phyloP scores from a whole-genome alignment of 1,140 invertebrate genomes.

The Drosophila parabipectinata region DNA sequence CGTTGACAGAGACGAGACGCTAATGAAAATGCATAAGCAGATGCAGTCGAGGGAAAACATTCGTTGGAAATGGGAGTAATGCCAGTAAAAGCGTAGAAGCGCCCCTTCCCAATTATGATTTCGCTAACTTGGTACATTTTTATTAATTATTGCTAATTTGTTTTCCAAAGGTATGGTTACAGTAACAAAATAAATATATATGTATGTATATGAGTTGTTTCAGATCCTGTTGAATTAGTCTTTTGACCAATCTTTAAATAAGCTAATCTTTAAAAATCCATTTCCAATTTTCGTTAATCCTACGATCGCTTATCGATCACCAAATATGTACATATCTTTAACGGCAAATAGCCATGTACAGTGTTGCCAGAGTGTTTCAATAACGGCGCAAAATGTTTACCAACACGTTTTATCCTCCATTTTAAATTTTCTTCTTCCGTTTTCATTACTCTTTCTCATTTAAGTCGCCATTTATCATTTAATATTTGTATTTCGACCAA shows the following conservation, averaged over 20 bases:
- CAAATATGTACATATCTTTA: neutral
- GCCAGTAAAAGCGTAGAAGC: too few species aligned
- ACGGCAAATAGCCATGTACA: neutral
- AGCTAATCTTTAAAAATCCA: too few species aligned
- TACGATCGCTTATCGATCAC: neutral
- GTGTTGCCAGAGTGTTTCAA: neutral
- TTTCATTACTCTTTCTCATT: too few species aligned
- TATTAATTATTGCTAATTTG: neutral
- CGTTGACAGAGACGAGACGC: constrained; percentile 62
- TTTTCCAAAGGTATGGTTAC: neutral
- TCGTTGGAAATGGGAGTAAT: constrained; percentile 8
- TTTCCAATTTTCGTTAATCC: neutral
- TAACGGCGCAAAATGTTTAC: too few species aligned
- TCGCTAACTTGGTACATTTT: neutral
- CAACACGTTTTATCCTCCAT: too few species aligned
- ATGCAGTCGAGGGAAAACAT: constrained; percentile 47
- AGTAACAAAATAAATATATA: too few species aligned
- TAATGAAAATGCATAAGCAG: constrained; percentile 78
- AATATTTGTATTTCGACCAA: too few species aligned
- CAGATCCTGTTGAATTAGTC: too few species aligned
- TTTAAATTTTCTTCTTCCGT: too few species aligned
- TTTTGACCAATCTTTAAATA: too few species aligned
- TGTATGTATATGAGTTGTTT: too few species aligned
- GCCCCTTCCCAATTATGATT: neutral
- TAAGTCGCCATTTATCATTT: too few species aligned